Percentiles rank a stretch among this genome's conserved stretches.
These are phyloP conservation scores for Chelon labrosus DNA, from an alignment of 2,797 vertebrate genomes.

Conservation along the genomic window DNA sequence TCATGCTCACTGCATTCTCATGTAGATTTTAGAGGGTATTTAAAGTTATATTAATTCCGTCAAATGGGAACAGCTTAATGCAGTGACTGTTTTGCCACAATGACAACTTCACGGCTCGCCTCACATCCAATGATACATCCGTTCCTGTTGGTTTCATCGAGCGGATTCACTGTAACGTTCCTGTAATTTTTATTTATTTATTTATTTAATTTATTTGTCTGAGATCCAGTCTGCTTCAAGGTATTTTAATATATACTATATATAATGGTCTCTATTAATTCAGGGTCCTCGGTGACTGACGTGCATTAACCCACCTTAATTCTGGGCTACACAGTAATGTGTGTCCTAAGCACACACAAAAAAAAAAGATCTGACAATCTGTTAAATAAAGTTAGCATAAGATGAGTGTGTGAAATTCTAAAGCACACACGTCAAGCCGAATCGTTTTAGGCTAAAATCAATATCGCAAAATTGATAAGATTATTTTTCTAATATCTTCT, in stretches of 20 bases:
- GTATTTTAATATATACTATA: constrained; percentile 4
- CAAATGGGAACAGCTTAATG: constrained; percentile 55
- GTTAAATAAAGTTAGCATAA: not conserved
- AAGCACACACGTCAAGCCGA: constrained; percentile 1
- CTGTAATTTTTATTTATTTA: constrained; percentile 1
- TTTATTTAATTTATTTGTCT: too few relatives aligned
- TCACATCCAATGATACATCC: constrained; percentile 38
- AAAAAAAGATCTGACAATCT: too few relatives aligned
- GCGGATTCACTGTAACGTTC: constrained; percentile 36
- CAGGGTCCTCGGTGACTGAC: constrained; percentile 38
- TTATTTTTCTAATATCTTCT: not conserved
- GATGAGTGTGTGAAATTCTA: not conserved
- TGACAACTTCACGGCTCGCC: constrained; percentile 54
- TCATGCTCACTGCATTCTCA: constrained; percentile 41
- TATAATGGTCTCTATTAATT: constrained; percentile 58
- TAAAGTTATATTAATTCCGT: constrained; percentile 44
- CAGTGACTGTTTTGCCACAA: constrained; percentile 36
- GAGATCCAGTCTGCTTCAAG: too few relatives aligned
- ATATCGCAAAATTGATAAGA: not conserved
- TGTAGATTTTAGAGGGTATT: constrained; percentile 51
- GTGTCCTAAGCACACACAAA: constrained; percentile 3
- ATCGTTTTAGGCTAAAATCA: not conserved
- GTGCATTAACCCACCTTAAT: constrained; percentile 43
- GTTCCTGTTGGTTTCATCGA: constrained; percentile 32
- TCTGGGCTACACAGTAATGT: constrained; percentile 1